phyloP scores from a whole-genome alignment of 2,888 invertebrate species.

The Urechis unicinctus region DNA sequence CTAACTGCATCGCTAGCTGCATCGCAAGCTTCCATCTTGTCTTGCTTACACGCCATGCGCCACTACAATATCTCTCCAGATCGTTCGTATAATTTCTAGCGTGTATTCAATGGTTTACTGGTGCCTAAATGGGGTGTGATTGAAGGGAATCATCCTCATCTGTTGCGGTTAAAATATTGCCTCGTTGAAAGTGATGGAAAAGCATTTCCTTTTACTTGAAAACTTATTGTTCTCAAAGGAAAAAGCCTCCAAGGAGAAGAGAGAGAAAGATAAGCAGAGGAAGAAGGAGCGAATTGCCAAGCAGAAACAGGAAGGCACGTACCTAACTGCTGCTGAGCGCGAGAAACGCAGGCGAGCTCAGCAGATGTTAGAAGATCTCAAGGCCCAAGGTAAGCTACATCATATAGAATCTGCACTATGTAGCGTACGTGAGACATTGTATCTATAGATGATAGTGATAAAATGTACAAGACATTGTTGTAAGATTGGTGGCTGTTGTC shows the following conservation, averaged over 20 bases:
- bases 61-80: no score
- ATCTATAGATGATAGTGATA: no score
- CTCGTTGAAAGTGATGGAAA: neutral
- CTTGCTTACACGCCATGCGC: no score
- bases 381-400: conserved; percentile 72
- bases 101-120: no score
- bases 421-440: no score
- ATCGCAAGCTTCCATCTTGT: no score
- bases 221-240: conserved; percentile 48
- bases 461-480: no score
- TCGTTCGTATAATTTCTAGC: no score
- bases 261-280: conserved; percentile 81
- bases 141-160: neutral
- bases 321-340: conserved; percentile 87
- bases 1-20: neutral
- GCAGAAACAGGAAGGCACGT: conserved; percentile 92
- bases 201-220: neutral
- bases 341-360: conserved; percentile 78
- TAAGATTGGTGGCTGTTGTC: no score
- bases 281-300: conserved; percentile 88
- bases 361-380: conserved; percentile 79
- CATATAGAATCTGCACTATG: no score
- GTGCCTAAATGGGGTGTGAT: no score
- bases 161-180: neutral
- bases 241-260: conserved; percentile 77